These are phyloP conservation scores for Mustela lutreola DNA, from an alignment of 2,113 vertebrate species.

Conservation along the genomic window DNA sequence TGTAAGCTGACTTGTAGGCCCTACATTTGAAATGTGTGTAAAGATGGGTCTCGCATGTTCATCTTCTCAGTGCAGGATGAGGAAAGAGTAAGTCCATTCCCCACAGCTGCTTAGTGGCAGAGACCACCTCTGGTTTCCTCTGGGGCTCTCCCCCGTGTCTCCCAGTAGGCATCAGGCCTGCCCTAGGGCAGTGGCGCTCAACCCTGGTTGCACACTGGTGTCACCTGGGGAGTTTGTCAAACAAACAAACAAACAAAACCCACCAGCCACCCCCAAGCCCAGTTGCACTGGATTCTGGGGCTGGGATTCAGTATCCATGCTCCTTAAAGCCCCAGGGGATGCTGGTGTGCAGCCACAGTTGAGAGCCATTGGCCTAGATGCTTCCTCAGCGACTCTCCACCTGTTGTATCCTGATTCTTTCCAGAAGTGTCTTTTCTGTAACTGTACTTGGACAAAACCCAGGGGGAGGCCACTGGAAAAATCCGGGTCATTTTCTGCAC, in stretches of 20 bases:
- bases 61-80: not conserved
- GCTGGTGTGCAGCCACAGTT: too few species aligned
- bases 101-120: not conserved
- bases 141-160: rapidly evolving
- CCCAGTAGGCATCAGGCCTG: not conserved
- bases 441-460: not conserved
- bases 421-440: not conserved
- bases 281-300: not conserved
- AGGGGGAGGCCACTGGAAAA: not conserved
- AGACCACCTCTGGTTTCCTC: not conserved
- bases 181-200: not conserved
- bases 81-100: not conserved
- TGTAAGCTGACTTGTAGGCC: not conserved
- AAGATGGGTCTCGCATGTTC: not conserved
- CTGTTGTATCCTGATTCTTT: not conserved
- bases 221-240: not conserved
- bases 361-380: not conserved
- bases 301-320: not conserved
- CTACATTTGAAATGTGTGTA: not conserved
- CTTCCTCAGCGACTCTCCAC: not conserved
- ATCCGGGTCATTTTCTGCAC: not conserved
- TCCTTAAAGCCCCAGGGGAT: not conserved
- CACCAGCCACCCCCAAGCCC: not conserved
- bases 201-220: not conserved
- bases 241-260: not conserved